These are phyloP conservation scores for Tiliacea aurago DNA, from an alignment of 2,888 invertebrate genomes.

Conservation along the genomic window DNA sequence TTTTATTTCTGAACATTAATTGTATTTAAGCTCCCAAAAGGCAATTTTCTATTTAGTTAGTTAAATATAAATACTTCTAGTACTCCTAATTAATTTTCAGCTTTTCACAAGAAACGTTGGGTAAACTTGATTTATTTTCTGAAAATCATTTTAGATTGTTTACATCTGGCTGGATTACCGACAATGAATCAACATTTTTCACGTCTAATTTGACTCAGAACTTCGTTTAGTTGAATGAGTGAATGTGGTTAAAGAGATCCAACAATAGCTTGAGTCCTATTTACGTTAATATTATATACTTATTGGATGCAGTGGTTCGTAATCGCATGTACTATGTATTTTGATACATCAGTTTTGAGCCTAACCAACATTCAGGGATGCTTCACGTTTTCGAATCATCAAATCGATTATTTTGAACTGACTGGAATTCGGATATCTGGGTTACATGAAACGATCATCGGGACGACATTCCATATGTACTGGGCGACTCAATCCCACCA, in stretches of 20 bases:
- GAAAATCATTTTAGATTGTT: background rate
- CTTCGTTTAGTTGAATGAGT: background rate
- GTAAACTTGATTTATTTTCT: conserved; percentile 7
- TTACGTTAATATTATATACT: background rate
- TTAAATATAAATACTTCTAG: conserved; percentile 42
- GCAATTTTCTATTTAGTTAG: conserved; percentile 46
- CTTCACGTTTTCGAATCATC: conserved; percentile 29
- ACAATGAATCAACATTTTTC: background rate
- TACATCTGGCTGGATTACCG: background rate
- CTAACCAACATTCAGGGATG: conserved; percentile 1
- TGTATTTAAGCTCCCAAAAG: conserved; percentile 40
- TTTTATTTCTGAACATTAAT: conserved; percentile 57
- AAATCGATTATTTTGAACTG: conserved; percentile 41
- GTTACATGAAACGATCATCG: conserved; percentile 72
- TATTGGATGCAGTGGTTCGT: background rate
- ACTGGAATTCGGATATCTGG: conserved; percentile 55
- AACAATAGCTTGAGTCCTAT: background rate
- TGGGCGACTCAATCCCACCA: conserved; percentile 64
- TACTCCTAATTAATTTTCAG: conserved; percentile 34
- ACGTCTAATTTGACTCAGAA: background rate
- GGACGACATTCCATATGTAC: conserved; percentile 68
- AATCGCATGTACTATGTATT: background rate
- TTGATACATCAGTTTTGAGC: background rate
- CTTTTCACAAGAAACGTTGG: conserved; percentile 14
- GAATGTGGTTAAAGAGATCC: background rate